phyloP scores from a whole-genome alignment of 2,797 vertebrate species.

The Cephalopachus bancanus region DNA sequence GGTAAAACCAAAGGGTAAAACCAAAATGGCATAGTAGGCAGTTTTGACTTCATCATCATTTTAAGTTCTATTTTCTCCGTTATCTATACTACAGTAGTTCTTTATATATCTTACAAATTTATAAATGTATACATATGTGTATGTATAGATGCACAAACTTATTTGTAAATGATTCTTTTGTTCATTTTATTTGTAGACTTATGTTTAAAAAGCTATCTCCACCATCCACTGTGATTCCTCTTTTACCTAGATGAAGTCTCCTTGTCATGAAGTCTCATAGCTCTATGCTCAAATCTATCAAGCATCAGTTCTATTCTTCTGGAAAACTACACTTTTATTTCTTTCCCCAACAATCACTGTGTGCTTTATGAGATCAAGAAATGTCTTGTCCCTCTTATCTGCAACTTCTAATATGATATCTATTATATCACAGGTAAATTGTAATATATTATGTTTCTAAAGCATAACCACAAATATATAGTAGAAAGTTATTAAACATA shows the following conservation, averaged over 20 bases:
- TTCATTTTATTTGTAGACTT: not conserved
- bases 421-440: not conserved
- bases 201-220: not conserved
- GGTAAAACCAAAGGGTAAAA: conserved; percentile 18
- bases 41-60: not conserved
- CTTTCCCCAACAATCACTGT: not conserved
- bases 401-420: not conserved
- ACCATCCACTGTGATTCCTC: not conserved
- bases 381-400: not conserved
- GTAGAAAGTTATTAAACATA: not conserved
- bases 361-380: not conserved
- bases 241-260: not conserved
- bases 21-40: not conserved
- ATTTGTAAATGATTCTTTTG: not conserved
- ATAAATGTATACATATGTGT: not conserved
- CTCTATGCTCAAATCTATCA: not conserved
- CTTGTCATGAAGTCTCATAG: not conserved
- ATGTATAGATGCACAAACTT: not conserved
- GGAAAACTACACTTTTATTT: not conserved
- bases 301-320: not conserved
- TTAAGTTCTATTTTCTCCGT: not conserved
- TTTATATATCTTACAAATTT: not conserved
- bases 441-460: not conserved
- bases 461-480: not conserved
- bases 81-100: not conserved